A percentile compares a stretch with the other conserved stretches of the same genome.
phyloP scores from a whole-genome alignment of 2,113 vertebrate species.

The Hippocampus zosterae region DNA sequence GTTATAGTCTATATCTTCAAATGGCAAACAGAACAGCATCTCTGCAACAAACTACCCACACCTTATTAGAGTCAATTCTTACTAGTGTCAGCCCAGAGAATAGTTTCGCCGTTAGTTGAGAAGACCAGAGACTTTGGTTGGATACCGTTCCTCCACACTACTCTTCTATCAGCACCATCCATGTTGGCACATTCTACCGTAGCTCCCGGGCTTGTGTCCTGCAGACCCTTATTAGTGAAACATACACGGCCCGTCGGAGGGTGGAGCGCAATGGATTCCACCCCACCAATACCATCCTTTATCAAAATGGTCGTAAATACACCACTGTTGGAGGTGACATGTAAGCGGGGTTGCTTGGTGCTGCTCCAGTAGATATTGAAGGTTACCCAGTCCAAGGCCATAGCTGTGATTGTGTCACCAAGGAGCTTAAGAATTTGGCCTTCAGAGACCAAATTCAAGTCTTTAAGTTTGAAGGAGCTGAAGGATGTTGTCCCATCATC shows the following conservation, averaged over 20 bases:
- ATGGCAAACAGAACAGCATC: neutral
- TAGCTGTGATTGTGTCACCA: constrained; percentile 61
- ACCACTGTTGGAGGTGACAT: constrained; percentile 65
- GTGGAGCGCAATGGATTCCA: constrained; percentile 72
- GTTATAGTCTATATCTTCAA: neutral
- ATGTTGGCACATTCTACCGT: constrained; percentile 79
- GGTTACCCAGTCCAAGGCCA: constrained; percentile 86
- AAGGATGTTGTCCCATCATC: constrained; percentile 70
- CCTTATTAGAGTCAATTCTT: constrained; percentile 12
- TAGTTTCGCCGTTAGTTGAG: constrained; percentile 61
- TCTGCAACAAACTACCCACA: neutral
- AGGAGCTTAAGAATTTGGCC: constrained; percentile 67
- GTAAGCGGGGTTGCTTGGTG: constrained; percentile 64
- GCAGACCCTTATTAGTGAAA: constrained; percentile 67
- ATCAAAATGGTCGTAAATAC: constrained; percentile 69
- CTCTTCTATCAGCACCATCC: constrained; percentile 71
- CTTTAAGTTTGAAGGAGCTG: constrained; percentile 69
- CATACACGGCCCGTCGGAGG: constrained; percentile 76
- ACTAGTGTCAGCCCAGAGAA: constrained; percentile 87
- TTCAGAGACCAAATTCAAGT: constrained; percentile 50
- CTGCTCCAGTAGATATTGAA: constrained; percentile 85
- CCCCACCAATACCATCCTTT: constrained; percentile 47
- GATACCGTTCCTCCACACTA: constrained; percentile 72
- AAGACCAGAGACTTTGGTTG: constrained; percentile 75
- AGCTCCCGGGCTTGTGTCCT: fast-evolving